Conservation (phyloP, 2,113 vertebrate genomes). For the Cebus imitator region DNA sequence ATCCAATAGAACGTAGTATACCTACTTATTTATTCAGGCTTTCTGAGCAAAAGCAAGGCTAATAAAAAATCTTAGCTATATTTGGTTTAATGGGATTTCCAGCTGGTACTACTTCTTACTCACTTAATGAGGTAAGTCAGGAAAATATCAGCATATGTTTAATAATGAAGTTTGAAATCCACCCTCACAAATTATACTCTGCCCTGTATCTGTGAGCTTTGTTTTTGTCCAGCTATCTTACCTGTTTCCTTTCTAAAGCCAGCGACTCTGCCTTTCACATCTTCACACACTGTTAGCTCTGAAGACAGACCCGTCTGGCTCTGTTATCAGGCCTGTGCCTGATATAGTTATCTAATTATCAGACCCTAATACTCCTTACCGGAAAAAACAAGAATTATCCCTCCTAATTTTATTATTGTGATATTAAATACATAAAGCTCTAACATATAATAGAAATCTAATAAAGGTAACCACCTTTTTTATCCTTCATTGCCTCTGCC, state of each 20-base stretch:
- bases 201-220: background rate
- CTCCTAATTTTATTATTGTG: background rate
- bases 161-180: background rate
- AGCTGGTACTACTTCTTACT: background rate
- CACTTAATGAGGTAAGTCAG: background rate
- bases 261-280: background rate
- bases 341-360: background rate
- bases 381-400: background rate
- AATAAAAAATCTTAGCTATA: background rate
- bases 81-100: background rate
- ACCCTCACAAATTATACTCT: background rate
- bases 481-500: background rate
- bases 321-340: background rate
- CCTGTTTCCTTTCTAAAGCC: background rate
- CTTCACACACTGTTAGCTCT: background rate
- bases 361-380: background rate
- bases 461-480: background rate
- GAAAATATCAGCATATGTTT: background rate
- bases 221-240: background rate
- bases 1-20: background rate
- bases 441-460: background rate
- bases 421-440: background rate
- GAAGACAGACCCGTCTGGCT: background rate
- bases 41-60: background rate
- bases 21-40: background rate